Base-by-base conservation (phyloP, 1,140 invertebrate genomes). In the Orchesella cincta region DNA sequence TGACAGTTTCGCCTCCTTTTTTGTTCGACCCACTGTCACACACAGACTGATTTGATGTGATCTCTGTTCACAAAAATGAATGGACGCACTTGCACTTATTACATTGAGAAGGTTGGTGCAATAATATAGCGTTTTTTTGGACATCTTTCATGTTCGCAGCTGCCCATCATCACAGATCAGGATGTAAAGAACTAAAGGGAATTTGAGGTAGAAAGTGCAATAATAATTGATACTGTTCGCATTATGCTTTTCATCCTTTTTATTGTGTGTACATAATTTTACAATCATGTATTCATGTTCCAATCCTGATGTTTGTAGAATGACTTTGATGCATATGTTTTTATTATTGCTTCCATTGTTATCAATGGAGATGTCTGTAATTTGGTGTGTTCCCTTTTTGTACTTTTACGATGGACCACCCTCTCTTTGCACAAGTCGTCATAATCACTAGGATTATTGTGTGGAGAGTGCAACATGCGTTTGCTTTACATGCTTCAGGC, bases 1-100 rank as follows among this genome's bases (percentile, higher is more conserved):
- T 67, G 62, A 67, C 62, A 67, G 62, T 67, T 67, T 67, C 62
- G 26, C 62, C 62, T 67, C 62, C 62, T 67, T 67, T 67, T 67
- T 23, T 8, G 14, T 31, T 31, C 31, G 62, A 67, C 62, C 62
- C 62, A 31, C 31, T 14, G 62, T 29, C 62, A 31, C 8, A 12
- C 12, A 29, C 8, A n/a, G n/a, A n/a, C n/a, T n/a, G n/a, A n/a
- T n/a, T n/a, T n/a, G n/a, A n/a, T n/a, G n/a, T n/a, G n/a, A n/a
- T 46, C 20, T 46, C 39, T 46, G 20, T 12, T 12, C 20, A 20
- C 39, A 46, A 20, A 46, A 46, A 12, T 46, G 39, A 46, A 46
- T n/a, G n/a, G n/a, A n/a, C n/a, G n/a, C n/a, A n/a, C n/a, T n/a
- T 67, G 62, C 62, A 67, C 29, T 31, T 23, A 33, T 67, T 29